Conservation (phyloP, 2,888 invertebrate genomes). For the Baccha elongata region DNA sequence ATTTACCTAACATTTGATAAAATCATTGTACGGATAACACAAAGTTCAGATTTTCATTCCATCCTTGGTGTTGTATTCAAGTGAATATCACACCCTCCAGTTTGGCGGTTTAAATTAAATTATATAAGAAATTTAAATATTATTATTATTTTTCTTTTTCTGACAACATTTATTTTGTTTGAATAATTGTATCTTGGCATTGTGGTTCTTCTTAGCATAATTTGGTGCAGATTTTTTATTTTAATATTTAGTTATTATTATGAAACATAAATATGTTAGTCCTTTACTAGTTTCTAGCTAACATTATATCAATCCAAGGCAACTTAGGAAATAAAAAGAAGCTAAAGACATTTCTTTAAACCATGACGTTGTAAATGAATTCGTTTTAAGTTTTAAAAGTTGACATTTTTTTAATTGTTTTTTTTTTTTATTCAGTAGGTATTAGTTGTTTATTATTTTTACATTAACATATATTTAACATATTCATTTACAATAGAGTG, state of each 20-base stretch:
- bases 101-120: too few species aligned
- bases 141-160: neutral
- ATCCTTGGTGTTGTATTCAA: too few species aligned
- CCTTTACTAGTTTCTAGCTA: too few species aligned
- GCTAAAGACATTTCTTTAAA: neutral
- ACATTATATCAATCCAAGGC: too few species aligned
- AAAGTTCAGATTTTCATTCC: too few species aligned
- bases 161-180: slow-evolving; percentile 18
- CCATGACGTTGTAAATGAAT: neutral
- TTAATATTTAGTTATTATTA: too few species aligned
- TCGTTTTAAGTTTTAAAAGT: neutral
- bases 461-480: slow-evolving; percentile 27
- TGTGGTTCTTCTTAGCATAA: neutral
- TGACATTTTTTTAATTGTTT: slow-evolving; percentile 5
- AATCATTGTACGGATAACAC: too few species aligned
- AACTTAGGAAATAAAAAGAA: neutral
- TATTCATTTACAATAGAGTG: slow-evolving; percentile 46
- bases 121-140: too few species aligned
- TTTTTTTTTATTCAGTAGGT: slow-evolving; percentile 34
- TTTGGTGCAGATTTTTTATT: too few species aligned
- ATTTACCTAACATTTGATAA: too few species aligned
- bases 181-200: neutral
- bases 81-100: too few species aligned
- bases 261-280: too few species aligned
- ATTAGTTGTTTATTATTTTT: slow-evolving; percentile 8